These are phyloP conservation scores for Philereme vetulata DNA, from an alignment of 2,888 invertebrate species.

Conservation along the genomic window DNA sequence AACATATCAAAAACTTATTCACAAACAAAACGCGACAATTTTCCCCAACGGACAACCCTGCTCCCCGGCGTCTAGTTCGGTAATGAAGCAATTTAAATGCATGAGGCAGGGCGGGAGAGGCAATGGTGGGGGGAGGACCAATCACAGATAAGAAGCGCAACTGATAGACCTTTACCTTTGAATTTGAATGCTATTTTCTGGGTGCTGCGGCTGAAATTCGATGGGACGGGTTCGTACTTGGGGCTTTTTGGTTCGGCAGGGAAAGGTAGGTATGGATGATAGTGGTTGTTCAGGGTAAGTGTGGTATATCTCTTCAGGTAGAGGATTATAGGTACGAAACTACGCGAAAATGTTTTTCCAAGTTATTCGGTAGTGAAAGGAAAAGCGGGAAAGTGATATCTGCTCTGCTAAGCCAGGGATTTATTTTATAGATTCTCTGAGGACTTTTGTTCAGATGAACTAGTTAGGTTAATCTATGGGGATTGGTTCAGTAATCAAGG, in stretches of 20 bases:
- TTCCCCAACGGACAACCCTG: constrained; percentile 77
- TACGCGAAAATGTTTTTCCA: constrained; percentile 80
- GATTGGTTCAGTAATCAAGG: constrained; percentile 4
- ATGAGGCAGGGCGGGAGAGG: constrained; percentile 83
- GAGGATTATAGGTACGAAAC: constrained; percentile 75
- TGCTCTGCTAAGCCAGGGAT: constrained; percentile 44
- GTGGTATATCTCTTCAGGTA: constrained; percentile 81
- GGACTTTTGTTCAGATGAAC: constrained; percentile 25
- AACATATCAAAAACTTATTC: constrained; percentile 41
- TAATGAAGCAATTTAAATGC: constrained; percentile 86
- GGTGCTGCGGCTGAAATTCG: constrained; percentile 22
- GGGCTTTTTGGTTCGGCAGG: constrained; percentile 31
- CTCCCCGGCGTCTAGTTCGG: constrained; percentile 74
- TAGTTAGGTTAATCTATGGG: constrained; percentile 15
- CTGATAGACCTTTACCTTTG: constrained; percentile 23
- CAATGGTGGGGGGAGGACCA: constrained; percentile 72
- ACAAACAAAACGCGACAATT: constrained; percentile 46
- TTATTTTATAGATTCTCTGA: constrained; percentile 34
- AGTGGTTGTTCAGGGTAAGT: constrained; percentile 79
- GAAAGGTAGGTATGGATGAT: constrained; percentile 77
- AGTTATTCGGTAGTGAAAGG: constrained; percentile 79
- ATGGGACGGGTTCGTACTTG: constrained; percentile 27
- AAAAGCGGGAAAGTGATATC: constrained; percentile 79
- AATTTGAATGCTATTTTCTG: constrained; percentile 37
- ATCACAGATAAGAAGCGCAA: constrained; percentile 51